Conservation (phyloP, 2,797 vertebrate species). For the Choloepus didactylus region DNA sequence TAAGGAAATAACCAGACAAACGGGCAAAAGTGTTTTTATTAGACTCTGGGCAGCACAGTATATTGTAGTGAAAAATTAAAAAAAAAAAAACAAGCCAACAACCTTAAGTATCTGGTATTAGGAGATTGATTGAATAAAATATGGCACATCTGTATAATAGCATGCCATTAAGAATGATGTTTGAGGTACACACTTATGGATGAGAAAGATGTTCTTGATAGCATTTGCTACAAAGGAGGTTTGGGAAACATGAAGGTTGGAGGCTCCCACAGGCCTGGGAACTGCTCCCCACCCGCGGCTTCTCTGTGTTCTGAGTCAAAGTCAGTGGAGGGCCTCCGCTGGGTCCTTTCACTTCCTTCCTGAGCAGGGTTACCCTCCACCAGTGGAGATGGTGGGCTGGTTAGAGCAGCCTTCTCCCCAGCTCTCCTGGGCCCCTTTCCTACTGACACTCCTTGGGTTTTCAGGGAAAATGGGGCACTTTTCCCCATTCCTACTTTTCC, state of each 20-base stretch:
- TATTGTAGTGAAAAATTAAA: background rate
- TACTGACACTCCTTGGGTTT: background rate
- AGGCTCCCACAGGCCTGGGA: background rate
- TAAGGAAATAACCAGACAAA: background rate
- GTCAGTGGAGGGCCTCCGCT: background rate
- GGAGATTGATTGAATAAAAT: background rate
- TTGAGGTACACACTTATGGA: too few species aligned
- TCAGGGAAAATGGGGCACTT: background rate
- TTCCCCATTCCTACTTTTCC: too few species aligned
- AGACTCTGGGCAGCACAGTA: background rate
- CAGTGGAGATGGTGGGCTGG: too few species aligned
- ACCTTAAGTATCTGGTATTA: too few species aligned
- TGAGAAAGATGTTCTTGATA: background rate
- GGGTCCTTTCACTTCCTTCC: background rate
- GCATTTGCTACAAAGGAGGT: fast-evolving
- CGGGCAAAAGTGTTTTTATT: background rate
- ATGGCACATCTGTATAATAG: background rate
- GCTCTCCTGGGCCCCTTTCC: background rate
- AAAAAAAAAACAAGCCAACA: background rate
- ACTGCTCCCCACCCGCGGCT: too few species aligned
- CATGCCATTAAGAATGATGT: too few species aligned
- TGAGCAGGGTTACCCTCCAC: fast-evolving
- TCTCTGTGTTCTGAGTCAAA: background rate
- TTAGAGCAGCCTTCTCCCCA: background rate
- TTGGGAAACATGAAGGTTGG: too few species aligned